Evolutionary conservation across 2,888 invertebrate species (phyloP).

Genomic region (Xanthorhoe spadicearia): DNA sequence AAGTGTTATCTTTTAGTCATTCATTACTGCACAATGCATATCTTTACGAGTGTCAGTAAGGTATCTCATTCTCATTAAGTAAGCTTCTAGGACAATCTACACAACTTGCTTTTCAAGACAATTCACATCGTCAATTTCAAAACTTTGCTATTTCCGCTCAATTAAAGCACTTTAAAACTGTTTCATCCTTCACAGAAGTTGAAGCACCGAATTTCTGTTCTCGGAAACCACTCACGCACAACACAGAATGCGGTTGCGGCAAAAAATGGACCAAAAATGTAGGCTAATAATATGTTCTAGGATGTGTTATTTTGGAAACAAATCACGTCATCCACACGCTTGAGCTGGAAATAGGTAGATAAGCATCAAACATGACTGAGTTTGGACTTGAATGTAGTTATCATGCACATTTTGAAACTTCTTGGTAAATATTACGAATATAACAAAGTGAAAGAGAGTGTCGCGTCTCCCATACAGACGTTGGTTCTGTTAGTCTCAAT

Average conservation of each 20-base stretch:
- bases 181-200: slow-evolving; percentile 39
- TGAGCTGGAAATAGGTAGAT: slow-evolving; percentile 29
- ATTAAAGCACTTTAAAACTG: slow-evolving; percentile 37
- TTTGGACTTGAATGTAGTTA: slow-evolving; percentile 12
- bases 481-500: neutral
- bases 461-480: neutral
- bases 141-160: slow-evolving; percentile 30
- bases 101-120: neutral
- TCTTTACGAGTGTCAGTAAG: neutral
- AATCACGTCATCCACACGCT: slow-evolving; percentile 40
- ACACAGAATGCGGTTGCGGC: slow-evolving; percentile 43
- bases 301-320: slow-evolving; percentile 41
- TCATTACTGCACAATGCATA: neutral
- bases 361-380: slow-evolving; percentile 24
- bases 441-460: neutral
- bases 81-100: neutral
- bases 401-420: neutral
- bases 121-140: slow-evolving; percentile 1
- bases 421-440: neutral
- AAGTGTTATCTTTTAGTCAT: neutral
- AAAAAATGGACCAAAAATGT: slow-evolving; percentile 45
- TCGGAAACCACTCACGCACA: slow-evolving; percentile 38
- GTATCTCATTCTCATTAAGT: neutral
- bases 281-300: slow-evolving; percentile 47
- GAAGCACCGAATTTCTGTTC: slow-evolving; percentile 37